A percentile compares a stretch with the other conserved stretches of the same genome.
Conservation (phyloP, 2,888 invertebrate genomes). For the Caenorhabditis afra region DNA sequence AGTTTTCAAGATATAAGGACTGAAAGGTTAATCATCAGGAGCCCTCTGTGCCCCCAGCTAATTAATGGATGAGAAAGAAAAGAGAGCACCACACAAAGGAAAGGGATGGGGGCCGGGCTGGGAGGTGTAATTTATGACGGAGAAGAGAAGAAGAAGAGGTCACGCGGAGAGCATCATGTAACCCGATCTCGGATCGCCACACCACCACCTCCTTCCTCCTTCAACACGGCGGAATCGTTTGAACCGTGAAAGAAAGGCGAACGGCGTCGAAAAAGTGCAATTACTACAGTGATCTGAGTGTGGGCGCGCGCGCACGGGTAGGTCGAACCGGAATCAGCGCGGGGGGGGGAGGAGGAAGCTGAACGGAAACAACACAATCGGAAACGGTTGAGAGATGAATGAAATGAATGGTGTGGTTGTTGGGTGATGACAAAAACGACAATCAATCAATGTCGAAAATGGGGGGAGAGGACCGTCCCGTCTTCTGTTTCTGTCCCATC, state of each 20-base stretch:
- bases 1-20: too few species aligned
- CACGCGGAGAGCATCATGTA: conserved; percentile 21
- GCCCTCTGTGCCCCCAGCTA: too few species aligned
- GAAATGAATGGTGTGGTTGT: too few species aligned
- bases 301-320: too few species aligned
- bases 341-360: background rate
- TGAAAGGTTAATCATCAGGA: too few species aligned
- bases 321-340: conserved; percentile 3
- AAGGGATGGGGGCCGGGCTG: too few species aligned
- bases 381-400: background rate
- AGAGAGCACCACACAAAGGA: conserved; percentile 4
- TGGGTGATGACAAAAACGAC: conserved; percentile 14
- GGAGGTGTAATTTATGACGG: conserved; percentile 41
- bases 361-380: conserved; percentile 1
- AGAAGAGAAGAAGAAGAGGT: background rate
- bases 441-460: conserved; percentile 35
- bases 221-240: background rate
- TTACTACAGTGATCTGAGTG: background rate
- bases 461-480: background rate
- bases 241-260: background rate
- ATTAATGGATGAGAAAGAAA: conserved; percentile 34
- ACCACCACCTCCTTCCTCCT: background rate
- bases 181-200: conserved; percentile 16
- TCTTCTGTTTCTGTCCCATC: too few species aligned
- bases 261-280: background rate